Evolutionary conservation across 2,888 invertebrate species (phyloP), one percentile per base, ranked within the genome.

Genomic region (Pterostichus niger): DNA sequence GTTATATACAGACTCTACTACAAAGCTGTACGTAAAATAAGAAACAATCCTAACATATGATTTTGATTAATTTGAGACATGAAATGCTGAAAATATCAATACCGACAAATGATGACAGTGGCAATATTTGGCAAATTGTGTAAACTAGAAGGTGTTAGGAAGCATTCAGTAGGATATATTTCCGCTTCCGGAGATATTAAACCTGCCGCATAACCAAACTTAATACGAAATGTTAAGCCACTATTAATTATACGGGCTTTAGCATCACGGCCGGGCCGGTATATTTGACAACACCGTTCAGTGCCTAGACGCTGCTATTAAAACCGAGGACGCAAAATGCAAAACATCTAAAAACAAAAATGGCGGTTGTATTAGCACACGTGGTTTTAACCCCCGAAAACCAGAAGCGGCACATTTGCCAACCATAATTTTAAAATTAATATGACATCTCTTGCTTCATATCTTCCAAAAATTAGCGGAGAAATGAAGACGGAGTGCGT

Each of bases 281-380:
- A 81, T 73, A 81, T 81, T 81, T 81, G 81, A 73, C 81, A 81
- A 81, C 81, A 54, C 56, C 24, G 81, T 54, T 31, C 52, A 75
- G 33, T 33, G 68, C 79, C 54, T 54, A 54, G 61, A 61, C 61
- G 80, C 6, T 33, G 68, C 80, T 80, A 80, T 80, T 80, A 80
- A 80, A 80, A 80, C 68, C 80, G 80, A 61, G 61, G 80, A 68
- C 73, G 56, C 73, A 81, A 81, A 81, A 81, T 81, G 81, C 81
- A 81, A 81, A 81, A 81, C 81, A 81, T 81, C 81, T 59, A 73
- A 81, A 81, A 81, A 81, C 81, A 81, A 81, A 81, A 81, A 81
- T 81, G 81, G 81, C 81, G 81, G 71, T 81, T 44, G 71, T 81
- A 73, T 81, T 81, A 81, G 81, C 71, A 81, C 81, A 81, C 79